These are phyloP conservation scores for Sturnira hondurensis DNA, from an alignment of 2,113 vertebrate genomes.

Conservation along the genomic window DNA sequence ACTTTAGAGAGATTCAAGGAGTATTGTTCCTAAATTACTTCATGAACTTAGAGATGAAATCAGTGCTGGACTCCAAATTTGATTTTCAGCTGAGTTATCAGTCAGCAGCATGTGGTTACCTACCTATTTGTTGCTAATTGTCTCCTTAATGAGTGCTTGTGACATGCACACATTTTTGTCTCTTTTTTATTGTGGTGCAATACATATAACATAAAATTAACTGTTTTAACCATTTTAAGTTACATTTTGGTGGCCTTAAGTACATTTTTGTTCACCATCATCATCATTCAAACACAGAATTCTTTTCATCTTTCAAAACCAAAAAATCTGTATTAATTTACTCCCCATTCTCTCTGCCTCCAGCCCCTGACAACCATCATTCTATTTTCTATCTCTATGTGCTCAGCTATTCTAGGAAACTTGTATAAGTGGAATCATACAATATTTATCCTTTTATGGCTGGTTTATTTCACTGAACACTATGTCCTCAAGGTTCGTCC, in stretches of 20 bases:
- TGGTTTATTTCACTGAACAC: background rate
- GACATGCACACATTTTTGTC: background rate
- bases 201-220: background rate
- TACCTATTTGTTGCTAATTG: background rate
- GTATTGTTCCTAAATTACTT: background rate
- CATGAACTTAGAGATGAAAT: background rate
- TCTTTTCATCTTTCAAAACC: background rate
- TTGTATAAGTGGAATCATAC: background rate
- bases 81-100: background rate
- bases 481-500: background rate
- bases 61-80: background rate
- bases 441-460: background rate
- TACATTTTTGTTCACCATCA: background rate
- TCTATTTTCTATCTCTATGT: background rate
- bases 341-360: rapidly evolving
- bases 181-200: background rate
- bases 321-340: background rate
- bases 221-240: background rate
- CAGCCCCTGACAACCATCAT: background rate
- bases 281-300: background rate
- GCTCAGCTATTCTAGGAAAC: background rate
- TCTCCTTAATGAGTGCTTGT: background rate
- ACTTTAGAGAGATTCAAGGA: background rate
- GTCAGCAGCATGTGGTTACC: background rate
- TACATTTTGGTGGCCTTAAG: background rate